Evolutionary conservation across 1,140 invertebrate species (phyloP), one percentile per base, ranked within the genome.

Genomic region (Ylistrum balloti): DNA sequence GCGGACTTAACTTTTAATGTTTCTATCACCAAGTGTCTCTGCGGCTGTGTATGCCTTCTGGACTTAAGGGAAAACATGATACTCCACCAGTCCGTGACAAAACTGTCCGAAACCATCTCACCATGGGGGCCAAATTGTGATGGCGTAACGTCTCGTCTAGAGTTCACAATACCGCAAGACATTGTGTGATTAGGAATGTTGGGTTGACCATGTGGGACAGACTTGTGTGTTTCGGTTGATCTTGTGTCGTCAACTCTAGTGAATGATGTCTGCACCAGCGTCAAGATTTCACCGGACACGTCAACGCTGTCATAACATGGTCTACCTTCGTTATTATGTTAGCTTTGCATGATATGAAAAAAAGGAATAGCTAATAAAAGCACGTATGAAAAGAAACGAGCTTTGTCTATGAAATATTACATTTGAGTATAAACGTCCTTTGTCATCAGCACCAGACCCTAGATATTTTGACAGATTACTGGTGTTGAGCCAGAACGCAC

Each of bases 91-190:
- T 2, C n/a, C 2, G 56, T 74, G 22, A n/a, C 22, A n/a, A 74
- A 74, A 28, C 17, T n/a, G 9, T 28, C 56, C 56, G 56, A 74
- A 74, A 3, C 2, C n/a, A 74, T 74, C 56, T 22, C 56, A 74
- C 56, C 56, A 74, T 3, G 56, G 56, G 56, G 56, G 56, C 56
- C 56, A 74, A 74, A n/a, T 28, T 74, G 17, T 74, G 56, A 74
- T n/a, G 56, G 56, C 56, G 56, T 28, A 74, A 74, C 56, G 56
- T 74, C 56, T 74, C 56, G 56, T 74, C 56, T 74, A 74, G 17
- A 74, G 22, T 22, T 74, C 56, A 74, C 15, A n/a, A 74, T 1
- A 11, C 5, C 56, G n/a, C 56, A n/a, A 74, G 56, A 74, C 56
- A 17, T n/a, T 74, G 22, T 22, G 28, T 74, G 9, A 17, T 7